Evolutionary conservation across 2,888 invertebrate genomes (phyloP), one percentile per base, ranked within the genome.

Genomic region (Rutpela maculata): DNA sequence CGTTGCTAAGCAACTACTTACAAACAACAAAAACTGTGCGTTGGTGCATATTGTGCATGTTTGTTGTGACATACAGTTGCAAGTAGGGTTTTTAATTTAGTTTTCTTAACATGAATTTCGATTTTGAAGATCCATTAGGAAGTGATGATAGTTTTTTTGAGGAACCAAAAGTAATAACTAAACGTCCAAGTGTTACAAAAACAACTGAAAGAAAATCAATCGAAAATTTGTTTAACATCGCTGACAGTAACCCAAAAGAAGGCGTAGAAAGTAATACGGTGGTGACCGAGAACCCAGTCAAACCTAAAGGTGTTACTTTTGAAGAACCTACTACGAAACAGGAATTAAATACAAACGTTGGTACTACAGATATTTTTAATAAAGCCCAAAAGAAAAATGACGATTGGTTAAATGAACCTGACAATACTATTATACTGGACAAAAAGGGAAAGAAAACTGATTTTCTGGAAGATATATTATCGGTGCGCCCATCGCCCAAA

Each of bases 121-220:
- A 81, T 73, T 76, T 83, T 12, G 93, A 94, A 68, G 93, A 94
- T 88, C 93, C 93, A 12, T 88, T 94, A 78, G 94, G 92, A 76
- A 94, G 93, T 83, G 93, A 94, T 83, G 95, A 95, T 84, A 94
- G 93, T 88, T 95, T 95, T 85, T 95, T 94, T 84, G 94, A 94
- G 81, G 93, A 93, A 82, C 92, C 93, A 81, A 91, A 89, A 86
- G 70, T 80, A 7, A 19, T 81, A 35, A 78, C 80, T 1, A 89
- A 86, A 79, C 81, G 85, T 59, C 74, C 85, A 22, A 85, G 85
- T 78, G 74, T 85, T 55, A 84, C 84, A 0, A 87, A 85, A 82
- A 78, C 84, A 0, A 84, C 86, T 10, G 86, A 88, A 69, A 88
- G 88, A 76, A 90, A 89, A 80, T 84, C 88, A 0, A 15, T 86